Percentiles rank a stretch among this genome's conserved stretches.
These are phyloP conservation scores for Hipposideros armiger DNA, from an alignment of 2,113 vertebrate genomes.

Conservation along the genomic window DNA sequence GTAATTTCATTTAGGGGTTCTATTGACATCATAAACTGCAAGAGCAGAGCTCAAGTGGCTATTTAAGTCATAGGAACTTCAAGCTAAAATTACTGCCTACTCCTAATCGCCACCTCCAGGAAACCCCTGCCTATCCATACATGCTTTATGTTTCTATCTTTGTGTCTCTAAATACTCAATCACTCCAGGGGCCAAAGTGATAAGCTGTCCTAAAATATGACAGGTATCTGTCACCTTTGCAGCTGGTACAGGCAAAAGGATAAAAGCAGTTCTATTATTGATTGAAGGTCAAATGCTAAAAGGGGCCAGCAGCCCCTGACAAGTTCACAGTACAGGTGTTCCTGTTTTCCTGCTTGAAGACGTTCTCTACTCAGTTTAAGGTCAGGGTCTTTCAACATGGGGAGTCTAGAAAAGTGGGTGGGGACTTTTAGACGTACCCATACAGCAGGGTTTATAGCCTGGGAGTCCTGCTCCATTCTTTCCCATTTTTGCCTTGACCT, in stretches of 20 bases:
- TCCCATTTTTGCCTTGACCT: neutral
- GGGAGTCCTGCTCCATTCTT: neutral
- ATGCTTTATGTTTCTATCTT: conserved; percentile 84
- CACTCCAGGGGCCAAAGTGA: conserved; percentile 76
- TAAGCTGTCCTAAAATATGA: conserved; percentile 77
- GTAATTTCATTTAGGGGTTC: conserved; percentile 92
- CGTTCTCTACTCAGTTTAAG: neutral
- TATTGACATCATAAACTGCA: conserved; percentile 90
- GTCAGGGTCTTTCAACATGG: rapidly evolving
- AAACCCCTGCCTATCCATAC: conserved; percentile 81
- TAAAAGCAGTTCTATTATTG: conserved; percentile 34
- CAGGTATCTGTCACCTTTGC: conserved; percentile 67
- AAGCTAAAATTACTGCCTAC: conserved; percentile 90
- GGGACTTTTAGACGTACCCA: neutral
- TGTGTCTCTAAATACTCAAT: conserved; percentile 87
- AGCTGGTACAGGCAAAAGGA: neutral
- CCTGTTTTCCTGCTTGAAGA: neutral
- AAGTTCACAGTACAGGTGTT: neutral
- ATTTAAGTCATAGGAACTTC: conserved; percentile 91
- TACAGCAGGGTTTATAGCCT: neutral
- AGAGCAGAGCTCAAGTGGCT: conserved; percentile 91
- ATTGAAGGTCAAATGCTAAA: conserved; percentile 47
- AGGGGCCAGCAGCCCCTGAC: neutral
- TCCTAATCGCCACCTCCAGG: conserved; percentile 84
- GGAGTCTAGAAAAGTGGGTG: neutral